phyloP scores from a whole-genome alignment of 2,113 vertebrate genomes.

The Vimba vimba region DNA sequence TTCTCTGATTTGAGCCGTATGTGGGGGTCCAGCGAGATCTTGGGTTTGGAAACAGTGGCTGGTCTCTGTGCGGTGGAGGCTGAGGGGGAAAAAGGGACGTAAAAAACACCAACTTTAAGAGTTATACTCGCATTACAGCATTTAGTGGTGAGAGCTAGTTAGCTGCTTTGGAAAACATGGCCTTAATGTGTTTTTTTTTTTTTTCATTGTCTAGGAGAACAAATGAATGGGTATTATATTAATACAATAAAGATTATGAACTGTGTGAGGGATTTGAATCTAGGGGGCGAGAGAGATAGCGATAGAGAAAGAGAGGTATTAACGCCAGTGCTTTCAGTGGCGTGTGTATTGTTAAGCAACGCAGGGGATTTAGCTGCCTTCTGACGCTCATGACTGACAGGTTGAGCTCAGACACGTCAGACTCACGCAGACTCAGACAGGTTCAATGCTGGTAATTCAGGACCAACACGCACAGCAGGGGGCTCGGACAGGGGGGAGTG shows the following conservation, averaged over 20 bases:
- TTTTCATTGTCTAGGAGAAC: not conserved
- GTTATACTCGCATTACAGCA: not conserved
- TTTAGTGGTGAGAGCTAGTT: slow-evolving; percentile 6
- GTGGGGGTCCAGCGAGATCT: slow-evolving; percentile 86
- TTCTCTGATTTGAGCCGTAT: slow-evolving; percentile 88
- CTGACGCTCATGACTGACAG: slow-evolving; percentile 35
- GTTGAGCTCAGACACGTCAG: slow-evolving; percentile 25
- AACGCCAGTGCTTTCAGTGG: not conserved
- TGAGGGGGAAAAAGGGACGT: slow-evolving; percentile 52
- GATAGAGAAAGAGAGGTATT: not conserved
- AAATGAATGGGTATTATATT: slow-evolving; percentile 25
- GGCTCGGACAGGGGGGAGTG: not conserved
- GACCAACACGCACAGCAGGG: slow-evolving; percentile 30
- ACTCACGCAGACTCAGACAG: slow-evolving; percentile 1
- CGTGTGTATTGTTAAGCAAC: not conserved
- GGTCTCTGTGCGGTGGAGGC: slow-evolving; percentile 73
- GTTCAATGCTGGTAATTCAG: slow-evolving; percentile 17
- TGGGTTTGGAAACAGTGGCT: slow-evolving; percentile 74
- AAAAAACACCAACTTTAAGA: slow-evolving; percentile 28
- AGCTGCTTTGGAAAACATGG: not conserved
- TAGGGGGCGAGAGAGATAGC: not conserved
- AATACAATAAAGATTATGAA: slow-evolving; percentile 42
- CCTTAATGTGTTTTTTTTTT: slow-evolving; percentile 22
- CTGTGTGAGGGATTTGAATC: not conserved
- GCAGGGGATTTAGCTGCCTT: slow-evolving; percentile 5